Conservation (phyloP, 2,797 vertebrate species). For the Benthosema pterotum region DNA sequence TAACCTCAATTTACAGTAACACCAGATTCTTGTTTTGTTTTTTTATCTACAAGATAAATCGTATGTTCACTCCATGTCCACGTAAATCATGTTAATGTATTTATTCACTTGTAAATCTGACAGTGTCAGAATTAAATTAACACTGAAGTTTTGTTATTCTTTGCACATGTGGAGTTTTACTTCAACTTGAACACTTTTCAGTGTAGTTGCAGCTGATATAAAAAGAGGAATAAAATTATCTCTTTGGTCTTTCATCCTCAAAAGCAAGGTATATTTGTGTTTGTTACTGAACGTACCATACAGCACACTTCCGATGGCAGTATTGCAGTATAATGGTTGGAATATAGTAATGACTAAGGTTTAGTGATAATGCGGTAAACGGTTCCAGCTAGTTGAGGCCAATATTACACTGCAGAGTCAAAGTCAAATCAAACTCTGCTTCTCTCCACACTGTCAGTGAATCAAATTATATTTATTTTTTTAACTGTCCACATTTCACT, state of each 20-base stretch:
- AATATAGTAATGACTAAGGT: slow-evolving; percentile 1
- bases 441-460: slow-evolving; percentile 5
- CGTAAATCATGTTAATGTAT: too few species aligned
- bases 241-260: slow-evolving; percentile 7
- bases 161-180: too few species aligned
- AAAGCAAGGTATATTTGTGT: background rate
- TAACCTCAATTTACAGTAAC: slow-evolving; percentile 50
- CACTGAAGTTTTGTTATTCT: too few species aligned
- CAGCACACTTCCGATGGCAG: slow-evolving; percentile 4
- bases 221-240: too few species aligned
- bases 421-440: slow-evolving; percentile 38
- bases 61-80: background rate
- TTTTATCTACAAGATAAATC: slow-evolving; percentile 17
- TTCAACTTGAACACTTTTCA: too few species aligned
- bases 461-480: slow-evolving; percentile 1
- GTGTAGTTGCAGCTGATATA: too few species aligned
- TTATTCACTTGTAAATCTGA: background rate
- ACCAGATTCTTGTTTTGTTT: slow-evolving; percentile 14
- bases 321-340: slow-evolving; percentile 3
- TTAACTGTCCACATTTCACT: slow-evolving; percentile 18
- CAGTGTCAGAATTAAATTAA: background rate
- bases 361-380: background rate
- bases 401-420: slow-evolving; percentile 12
- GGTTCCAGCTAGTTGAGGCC: background rate
- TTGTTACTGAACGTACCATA: slow-evolving; percentile 10